Conservation (phyloP, 92 coral and sea anemone species). For the Palythoa grandiflora region DNA sequence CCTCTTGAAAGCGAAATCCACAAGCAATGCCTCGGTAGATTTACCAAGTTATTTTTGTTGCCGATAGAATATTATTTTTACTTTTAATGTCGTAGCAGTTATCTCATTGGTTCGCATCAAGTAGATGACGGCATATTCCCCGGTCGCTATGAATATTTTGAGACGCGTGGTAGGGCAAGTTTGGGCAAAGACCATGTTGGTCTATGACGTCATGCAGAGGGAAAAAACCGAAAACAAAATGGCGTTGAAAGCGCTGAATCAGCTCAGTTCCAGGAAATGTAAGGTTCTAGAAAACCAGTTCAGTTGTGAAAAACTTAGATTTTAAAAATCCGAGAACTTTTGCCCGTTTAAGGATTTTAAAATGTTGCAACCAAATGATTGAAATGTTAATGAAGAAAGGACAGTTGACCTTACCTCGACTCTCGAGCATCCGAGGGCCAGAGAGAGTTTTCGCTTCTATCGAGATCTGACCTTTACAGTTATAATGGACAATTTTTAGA, state of each 20-base stretch:
- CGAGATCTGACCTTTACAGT: too few relatives aligned
- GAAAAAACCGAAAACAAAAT: not conserved
- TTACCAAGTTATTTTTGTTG: conserved; percentile 7
- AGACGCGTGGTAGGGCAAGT: conserved; percentile 30
- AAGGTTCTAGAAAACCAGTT: too few relatives aligned
- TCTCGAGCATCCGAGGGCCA: too few relatives aligned
- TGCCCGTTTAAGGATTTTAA: too few relatives aligned
- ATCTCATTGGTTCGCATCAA: conserved; percentile 14
- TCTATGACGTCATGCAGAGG: conserved; percentile 32
- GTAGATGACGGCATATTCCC: not conserved
- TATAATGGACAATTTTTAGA: too few relatives aligned
- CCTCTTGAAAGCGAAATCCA: conserved; percentile 8
- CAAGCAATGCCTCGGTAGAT: not conserved
- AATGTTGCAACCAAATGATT: too few relatives aligned
- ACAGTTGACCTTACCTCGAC: too few relatives aligned
- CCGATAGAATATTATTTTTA: not conserved
- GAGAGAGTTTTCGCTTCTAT: too few relatives aligned
- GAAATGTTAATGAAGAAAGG: too few relatives aligned
- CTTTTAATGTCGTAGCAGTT: not conserved
- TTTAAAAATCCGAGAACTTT: too few relatives aligned
- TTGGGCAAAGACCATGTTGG: conserved; percentile 25
- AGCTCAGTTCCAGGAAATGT: too few relatives aligned
- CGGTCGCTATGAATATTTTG: not conserved
- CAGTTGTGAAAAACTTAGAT: too few relatives aligned
- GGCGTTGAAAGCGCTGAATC: not conserved